Percentiles rank a stretch among this genome's conserved stretches.
Evolutionary conservation across 1,140 invertebrate species (phyloP).

Genomic region (Nephotettix cincticeps): DNA sequence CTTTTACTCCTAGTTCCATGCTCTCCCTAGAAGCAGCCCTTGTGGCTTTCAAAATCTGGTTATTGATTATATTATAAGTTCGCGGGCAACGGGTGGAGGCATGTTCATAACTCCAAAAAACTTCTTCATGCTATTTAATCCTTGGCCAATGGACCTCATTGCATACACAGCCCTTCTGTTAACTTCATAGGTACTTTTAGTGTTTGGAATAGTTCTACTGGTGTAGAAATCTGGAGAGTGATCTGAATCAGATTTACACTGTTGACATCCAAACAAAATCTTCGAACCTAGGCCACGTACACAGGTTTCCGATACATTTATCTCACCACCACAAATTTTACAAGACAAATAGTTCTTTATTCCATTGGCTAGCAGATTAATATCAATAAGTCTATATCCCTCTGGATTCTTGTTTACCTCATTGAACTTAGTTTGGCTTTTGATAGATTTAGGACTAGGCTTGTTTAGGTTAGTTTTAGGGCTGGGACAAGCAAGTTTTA

Average conservation of each 20-base stretch:
- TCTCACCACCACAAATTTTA: neutral
- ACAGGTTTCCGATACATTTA: neutral
- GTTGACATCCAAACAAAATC: neutral
- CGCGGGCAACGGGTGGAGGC: neutral
- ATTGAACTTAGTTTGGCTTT: no score
- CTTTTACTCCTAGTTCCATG: neutral
- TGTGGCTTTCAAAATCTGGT: neutral
- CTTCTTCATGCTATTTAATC: neutral
- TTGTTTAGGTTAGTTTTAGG: no score
- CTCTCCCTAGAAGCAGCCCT: neutral
- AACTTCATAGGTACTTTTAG: neutral
- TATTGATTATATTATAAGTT: neutral
- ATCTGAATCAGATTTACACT: neutral
- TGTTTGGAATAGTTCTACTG: neutral
- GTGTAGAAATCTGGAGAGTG: neutral
- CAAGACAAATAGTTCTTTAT: neutral
- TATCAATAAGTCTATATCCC: constrained; percentile 1
- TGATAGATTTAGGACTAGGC: no score
- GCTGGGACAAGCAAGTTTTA: no score
- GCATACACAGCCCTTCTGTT: constrained; percentile 9
- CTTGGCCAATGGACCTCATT: neutral
- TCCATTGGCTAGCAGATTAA: neutral
- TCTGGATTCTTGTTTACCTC: neutral
- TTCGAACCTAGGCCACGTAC: neutral
- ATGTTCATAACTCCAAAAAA: neutral